Base-by-base conservation (phyloP, 2,113 vertebrate species). In the Aspidoscelis tigris region DNA sequence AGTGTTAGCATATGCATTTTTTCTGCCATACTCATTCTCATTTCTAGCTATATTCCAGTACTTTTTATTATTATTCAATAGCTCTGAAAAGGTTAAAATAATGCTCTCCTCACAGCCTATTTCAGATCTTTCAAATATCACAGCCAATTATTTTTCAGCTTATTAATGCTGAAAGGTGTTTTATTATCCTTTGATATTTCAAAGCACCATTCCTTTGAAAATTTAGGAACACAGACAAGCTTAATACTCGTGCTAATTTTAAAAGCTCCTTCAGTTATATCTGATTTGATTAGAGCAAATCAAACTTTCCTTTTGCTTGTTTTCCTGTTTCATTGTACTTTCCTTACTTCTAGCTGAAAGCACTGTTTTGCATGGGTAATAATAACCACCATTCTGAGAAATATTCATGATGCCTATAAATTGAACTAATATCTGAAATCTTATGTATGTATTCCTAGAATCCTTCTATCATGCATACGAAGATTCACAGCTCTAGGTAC, bases 121-220 rank as follows among this genome's bases (percentile, higher is more conserved):
- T 88, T 90, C 88, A 73, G 68, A 85, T 84, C 83, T 84, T 93
- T 93, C 90, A 93, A 94, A 93, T 90, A 82, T 89, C 80, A 87
- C 84, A 78, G 69, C 71, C 86, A 71, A 76, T 68, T 93, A 92
- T 90, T 93, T 92, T 86, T 90, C 66, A 76, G 74, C 90, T 92
- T 93, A 92, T 91, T 92, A 91, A 89, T 81, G 78, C 83, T 91
- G 89, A 90, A 88, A 94, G 73, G 88, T 89, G 68, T 82, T 50
- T 76, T 82, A 76, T 92, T 90, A 88, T 82, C 39, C 87, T 91
- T 83, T 88, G 88, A 75, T 93, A 58, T 86, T 92, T 87, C 81
- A 86, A 86, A 91, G 44, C 44, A 44, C 66, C 71, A 3, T 85
- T 92, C 69, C 66, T 74, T 50, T 92, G 21, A 69, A 84, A 86